Base-by-base conservation (phyloP, 1,140 invertebrate genomes). In the Philopotamus ludificatus region DNA sequence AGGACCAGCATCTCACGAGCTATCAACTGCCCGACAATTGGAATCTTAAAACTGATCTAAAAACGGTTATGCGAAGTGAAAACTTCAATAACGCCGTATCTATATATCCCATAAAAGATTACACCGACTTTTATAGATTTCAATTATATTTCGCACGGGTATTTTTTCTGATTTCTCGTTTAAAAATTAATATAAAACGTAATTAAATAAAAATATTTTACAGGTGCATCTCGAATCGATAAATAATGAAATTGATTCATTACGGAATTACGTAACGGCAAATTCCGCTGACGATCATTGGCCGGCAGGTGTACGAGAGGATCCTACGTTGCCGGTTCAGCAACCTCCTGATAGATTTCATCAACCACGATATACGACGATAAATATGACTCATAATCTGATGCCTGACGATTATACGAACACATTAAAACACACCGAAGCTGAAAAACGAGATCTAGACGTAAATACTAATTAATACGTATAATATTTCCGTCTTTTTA, bases 381-480 rank as follows among this genome's bases (percentile, higher is more conserved):
- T 97, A 72, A 95, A 94, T 73, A 79, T 80, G 42, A 88, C 88
- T n/a, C 89, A 95, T 74, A 83, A 89, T 16, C 93, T 89, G 74
- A 82, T 90, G 71, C 83, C 86, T 3, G 85, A 86, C 72, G 89
- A 91, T 71, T 87, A 87, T 71, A 78, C 79, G 39, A 86, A 82
- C 49, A 72, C 88, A 1, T 77, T 79, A 45, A 72, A 81, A 45
- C 78, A 89, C 18, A 79, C 76, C 73, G 83, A 82, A 62, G 83
- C 84, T 16, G 84, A 87, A 67, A 83, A 84, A 69, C 66, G 79
- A 58, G 91, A 93, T 77, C 82, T 92, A 47, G 74, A 83, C 64
- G 81, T 83, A 67, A 16, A 42, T 3, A 16, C 16, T 58, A 42
- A 58, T 50, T 28, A 10, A 18, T 51, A 51, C 26, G 22, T 44